Conservation (phyloP, 2,888 invertebrate species). For the Panorpa germanica region DNA sequence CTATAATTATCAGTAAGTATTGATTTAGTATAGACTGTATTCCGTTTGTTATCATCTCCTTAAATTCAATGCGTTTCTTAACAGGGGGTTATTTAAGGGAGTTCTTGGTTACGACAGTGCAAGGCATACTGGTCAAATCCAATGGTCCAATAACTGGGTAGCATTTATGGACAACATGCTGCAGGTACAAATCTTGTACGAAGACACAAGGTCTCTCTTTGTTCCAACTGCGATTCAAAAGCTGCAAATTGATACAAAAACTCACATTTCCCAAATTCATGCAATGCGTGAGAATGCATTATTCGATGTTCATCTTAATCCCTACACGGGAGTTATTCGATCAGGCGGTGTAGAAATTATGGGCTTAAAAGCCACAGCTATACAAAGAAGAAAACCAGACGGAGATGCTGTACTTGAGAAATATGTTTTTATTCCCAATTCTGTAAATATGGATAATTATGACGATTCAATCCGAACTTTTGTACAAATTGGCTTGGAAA, state of each 20-base stretch:
- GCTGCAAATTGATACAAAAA: conserved; percentile 43
- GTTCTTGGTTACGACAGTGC: conserved; percentile 22
- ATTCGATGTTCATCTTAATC: conserved; percentile 15
- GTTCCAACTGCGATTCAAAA: conserved; percentile 59
- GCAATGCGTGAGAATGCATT: conserved; percentile 19
- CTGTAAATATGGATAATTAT: conserved; percentile 21
- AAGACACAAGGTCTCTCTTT: conserved; percentile 46
- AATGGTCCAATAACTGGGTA: conserved; percentile 74
- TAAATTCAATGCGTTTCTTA: too few species aligned
- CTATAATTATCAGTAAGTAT: conserved; percentile 24
- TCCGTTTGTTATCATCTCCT: too few species aligned
- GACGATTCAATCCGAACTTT: conserved; percentile 30
- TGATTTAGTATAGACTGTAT: too few species aligned
- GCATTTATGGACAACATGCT: conserved; percentile 79
- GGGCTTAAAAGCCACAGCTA: conserved; percentile 49
- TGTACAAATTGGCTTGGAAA: conserved; percentile 47
- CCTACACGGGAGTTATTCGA: conserved; percentile 24
- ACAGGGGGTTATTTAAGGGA: too few species aligned
- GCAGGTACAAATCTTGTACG: conserved; percentile 56
- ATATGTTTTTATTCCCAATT: conserved; percentile 46
- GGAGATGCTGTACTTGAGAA: conserved; percentile 49
- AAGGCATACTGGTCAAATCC: conserved; percentile 20
- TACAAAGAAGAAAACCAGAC: conserved; percentile 37
- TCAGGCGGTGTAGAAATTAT: conserved; percentile 47
- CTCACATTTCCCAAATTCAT: conserved; percentile 32